Conservation (phyloP, 2,797 vertebrate species). For the Cottoperca gobio region DNA sequence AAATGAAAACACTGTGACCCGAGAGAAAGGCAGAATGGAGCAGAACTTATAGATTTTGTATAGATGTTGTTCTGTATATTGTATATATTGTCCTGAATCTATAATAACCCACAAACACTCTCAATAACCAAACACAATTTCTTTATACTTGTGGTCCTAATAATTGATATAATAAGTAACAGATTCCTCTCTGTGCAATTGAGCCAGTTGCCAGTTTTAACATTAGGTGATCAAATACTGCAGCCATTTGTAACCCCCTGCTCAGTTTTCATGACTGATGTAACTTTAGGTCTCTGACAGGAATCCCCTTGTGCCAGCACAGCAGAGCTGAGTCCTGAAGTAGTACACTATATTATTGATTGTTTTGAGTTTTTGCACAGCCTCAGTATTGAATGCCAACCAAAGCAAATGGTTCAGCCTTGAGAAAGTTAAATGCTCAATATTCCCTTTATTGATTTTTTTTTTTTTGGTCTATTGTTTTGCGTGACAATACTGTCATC, state of each 20-base stretch:
- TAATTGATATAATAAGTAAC: too few relatives aligned
- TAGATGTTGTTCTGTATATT: too few relatives aligned
- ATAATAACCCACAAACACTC: background rate
- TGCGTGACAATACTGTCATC: background rate
- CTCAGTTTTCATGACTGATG: slow-evolving; percentile 36
- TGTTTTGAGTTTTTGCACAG: slow-evolving; percentile 55
- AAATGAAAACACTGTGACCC: background rate
- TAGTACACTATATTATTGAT: slow-evolving; percentile 63
- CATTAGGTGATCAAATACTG: slow-evolving; percentile 11
- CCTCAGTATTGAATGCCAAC: slow-evolving; percentile 24
- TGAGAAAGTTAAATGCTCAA: background rate
- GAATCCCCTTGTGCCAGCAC: slow-evolving; percentile 53
- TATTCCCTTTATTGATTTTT: background rate
- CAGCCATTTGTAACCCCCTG: slow-evolving; percentile 14
- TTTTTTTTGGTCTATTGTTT: background rate
- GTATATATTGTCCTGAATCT: background rate
- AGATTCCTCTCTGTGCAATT: background rate
- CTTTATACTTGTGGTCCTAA: background rate
- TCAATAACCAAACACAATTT: background rate
- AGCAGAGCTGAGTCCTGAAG: slow-evolving; percentile 44
- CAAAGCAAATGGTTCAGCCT: slow-evolving; percentile 7
- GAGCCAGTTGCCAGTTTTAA: background rate
- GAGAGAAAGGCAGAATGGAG: background rate
- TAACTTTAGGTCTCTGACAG: slow-evolving; percentile 27
- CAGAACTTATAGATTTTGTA: too few relatives aligned